Percentiles rank a stretch among this genome's conserved stretches.
These are phyloP conservation scores for Gari tellinella DNA, from an alignment of 2,888 invertebrate genomes.

Conservation along the genomic window DNA sequence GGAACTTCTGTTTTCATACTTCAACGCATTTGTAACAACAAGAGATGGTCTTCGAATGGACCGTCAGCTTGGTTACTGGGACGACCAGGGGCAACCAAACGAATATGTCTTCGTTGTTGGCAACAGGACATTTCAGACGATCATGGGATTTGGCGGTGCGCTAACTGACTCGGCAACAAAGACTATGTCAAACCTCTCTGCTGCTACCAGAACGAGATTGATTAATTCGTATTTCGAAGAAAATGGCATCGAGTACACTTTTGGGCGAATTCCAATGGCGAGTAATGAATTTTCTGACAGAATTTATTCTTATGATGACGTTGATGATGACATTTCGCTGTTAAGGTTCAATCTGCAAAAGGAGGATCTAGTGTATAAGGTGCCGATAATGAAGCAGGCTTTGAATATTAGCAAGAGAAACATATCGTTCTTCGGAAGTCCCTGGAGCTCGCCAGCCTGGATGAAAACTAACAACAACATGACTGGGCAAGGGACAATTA, in stretches of 20 bases:
- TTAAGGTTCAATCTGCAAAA: slow-evolving; percentile 42
- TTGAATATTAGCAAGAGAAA: slow-evolving; percentile 37
- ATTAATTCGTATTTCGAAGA: slow-evolving; percentile 85
- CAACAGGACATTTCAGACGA: slow-evolving; percentile 87
- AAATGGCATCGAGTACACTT: slow-evolving; percentile 90
- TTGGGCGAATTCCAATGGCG: slow-evolving; percentile 93
- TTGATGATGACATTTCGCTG: slow-evolving; percentile 86
- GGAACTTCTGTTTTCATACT: slow-evolving; percentile 2
- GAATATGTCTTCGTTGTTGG: slow-evolving; percentile 26
- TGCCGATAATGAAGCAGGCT: slow-evolving; percentile 40
- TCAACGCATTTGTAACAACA: slow-evolving; percentile 21
- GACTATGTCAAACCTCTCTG: slow-evolving; percentile 88
- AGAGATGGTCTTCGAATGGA: slow-evolving; percentile 30
- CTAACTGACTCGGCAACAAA: slow-evolving; percentile 90
- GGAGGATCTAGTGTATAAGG: slow-evolving; percentile 35
- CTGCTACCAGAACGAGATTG: slow-evolving; percentile 86
- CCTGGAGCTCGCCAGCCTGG: slow-evolving; percentile 47
- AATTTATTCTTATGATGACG: slow-evolving; percentile 92
- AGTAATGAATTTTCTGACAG: slow-evolving; percentile 94
- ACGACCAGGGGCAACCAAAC: neutral
- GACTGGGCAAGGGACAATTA: slow-evolving; percentile 74
- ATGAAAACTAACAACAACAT: slow-evolving; percentile 49
- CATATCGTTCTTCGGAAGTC: slow-evolving; percentile 40
- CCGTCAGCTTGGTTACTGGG: slow-evolving; percentile 17
- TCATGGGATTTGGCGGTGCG: slow-evolving; percentile 94